These are phyloP conservation scores for Scaptomyza flava DNA, from an alignment of 2,888 invertebrate genomes.

Conservation along the genomic window DNA sequence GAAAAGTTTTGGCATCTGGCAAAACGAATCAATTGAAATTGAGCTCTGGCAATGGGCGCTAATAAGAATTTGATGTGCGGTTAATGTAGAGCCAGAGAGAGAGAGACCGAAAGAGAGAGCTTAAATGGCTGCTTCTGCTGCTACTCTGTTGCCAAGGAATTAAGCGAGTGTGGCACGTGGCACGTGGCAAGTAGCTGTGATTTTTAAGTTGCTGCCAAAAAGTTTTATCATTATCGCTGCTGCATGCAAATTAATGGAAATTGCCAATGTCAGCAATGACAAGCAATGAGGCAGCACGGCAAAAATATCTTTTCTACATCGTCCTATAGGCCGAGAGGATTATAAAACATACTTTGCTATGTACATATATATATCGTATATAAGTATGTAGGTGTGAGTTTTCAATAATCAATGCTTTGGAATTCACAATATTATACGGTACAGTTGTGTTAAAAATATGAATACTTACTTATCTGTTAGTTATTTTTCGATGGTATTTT, in stretches of 20 bases:
- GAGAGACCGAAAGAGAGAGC: constrained; percentile 12
- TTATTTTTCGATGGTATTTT: constrained; percentile 13
- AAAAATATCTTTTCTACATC: constrained; percentile 1
- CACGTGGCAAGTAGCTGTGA: constrained; percentile 36
- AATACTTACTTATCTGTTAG: constrained; percentile 13
- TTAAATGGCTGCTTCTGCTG: neutral
- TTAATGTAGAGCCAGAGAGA: constrained; percentile 49
- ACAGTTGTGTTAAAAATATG: constrained; percentile 16
- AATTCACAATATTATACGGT: constrained; percentile 14
- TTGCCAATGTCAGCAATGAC: constrained; percentile 36
- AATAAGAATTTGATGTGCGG: constrained; percentile 79
- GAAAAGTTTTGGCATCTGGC: constrained; percentile 66
- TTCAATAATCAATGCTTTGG: constrained; percentile 25
- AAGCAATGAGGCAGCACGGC: constrained; percentile 48
- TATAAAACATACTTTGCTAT: constrained; percentile 18
- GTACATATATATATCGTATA: neutral
- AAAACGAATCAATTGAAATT: constrained; percentile 74
- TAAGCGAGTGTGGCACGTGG: constrained; percentile 34
- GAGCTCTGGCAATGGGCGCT: constrained; percentile 65
- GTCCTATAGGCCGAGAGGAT: constrained; percentile 22
- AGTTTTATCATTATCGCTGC: constrained; percentile 73
- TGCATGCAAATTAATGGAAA: constrained; percentile 46
- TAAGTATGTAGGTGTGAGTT: constrained; percentile 16
- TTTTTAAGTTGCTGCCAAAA: constrained; percentile 53
- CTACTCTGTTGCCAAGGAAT: constrained; percentile 17